Evolutionary conservation across 2,113 vertebrate species (phyloP), one percentile per base, ranked within the genome.

Genomic region (Indicator indicator): DNA sequence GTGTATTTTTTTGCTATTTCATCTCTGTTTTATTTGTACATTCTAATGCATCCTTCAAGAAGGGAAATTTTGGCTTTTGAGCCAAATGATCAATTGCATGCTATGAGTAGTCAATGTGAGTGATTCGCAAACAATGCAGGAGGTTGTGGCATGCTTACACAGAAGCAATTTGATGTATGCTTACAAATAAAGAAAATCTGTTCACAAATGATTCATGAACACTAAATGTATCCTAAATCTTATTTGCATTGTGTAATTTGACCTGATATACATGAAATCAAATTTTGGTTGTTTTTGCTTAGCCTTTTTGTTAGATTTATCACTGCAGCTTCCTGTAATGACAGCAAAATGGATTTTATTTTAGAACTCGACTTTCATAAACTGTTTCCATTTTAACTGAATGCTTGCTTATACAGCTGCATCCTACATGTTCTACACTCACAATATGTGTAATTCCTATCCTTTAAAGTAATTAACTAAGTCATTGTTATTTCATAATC

Each of bases 291-390:
- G 30, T 67, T 52, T 68, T 62, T 92, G 23, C 55, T 74, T 93
- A 76, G 64, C 69, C 59, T 70, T 75, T 90, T 94, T 86, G 68
- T 71, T 38, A 85, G 52, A 56, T 72, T 83, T 87, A 80, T 70
- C 27, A 71, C 92, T 65, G 23, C 33, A 62, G 52, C 62, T 89
- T 88, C 77, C 80, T 65, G 11, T 86, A 90, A 73, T 56, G 68
- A 69, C 56, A 93, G 42, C 50, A 88, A 86, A 87, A 73, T 36
- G 15, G 52, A 85, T 89, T 90, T 89, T 81, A 59, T 60, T 77
- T 71, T 82, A 89, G 63, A 85, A 18, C 56, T 89, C 71, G 83
- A 30, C 67, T 38, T 92, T 85, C 63, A 52, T 70, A 83, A 89
- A 60, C 33, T n/a, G 18, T 77, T 86, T 73, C 40, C 60, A 48